Percentiles rank a stretch among this genome's conserved stretches.
Evolutionary conservation across 2,797 vertebrate genomes (phyloP).

Genomic region (Chlorospingus semifuscus): DNA sequence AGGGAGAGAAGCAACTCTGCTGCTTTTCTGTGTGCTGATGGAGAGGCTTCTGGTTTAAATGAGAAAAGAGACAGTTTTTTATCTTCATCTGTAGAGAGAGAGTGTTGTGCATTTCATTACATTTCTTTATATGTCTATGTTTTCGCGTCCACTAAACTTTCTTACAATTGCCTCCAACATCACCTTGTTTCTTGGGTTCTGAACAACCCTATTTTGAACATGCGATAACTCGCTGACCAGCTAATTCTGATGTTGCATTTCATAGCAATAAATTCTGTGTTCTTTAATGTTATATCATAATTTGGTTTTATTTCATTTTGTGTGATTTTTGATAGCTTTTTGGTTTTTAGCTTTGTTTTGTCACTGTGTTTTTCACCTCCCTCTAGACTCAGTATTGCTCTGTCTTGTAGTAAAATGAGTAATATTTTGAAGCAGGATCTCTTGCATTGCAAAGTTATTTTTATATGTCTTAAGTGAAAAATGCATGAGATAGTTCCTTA

Average conservation of each 20-base stretch:
- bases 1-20: not conserved
- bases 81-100: not conserved
- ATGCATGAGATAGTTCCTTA: not conserved
- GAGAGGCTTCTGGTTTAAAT: not conserved
- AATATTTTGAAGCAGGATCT: not conserved
- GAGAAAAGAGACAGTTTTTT: not conserved
- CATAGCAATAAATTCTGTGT: not conserved
- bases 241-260: not conserved
- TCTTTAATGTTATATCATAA: not conserved
- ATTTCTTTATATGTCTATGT: not conserved
- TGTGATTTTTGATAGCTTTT: not conserved
- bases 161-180: not conserved
- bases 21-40: not conserved
- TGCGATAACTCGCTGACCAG: not conserved
- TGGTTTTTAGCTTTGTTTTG: not conserved
- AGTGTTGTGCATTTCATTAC: not conserved
- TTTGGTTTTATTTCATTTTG: not conserved
- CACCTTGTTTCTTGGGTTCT: not conserved
- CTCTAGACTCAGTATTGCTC: not conserved
- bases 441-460: not conserved
- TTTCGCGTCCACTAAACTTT: not conserved
- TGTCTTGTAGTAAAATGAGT: not conserved
- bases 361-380: not conserved
- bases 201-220: not conserved
- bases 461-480: not conserved